Percentiles rank a stretch among this genome's conserved stretches.
Evolutionary conservation across 2,888 invertebrate species (phyloP).

Genomic region (Drosophila melanosoma): DNA sequence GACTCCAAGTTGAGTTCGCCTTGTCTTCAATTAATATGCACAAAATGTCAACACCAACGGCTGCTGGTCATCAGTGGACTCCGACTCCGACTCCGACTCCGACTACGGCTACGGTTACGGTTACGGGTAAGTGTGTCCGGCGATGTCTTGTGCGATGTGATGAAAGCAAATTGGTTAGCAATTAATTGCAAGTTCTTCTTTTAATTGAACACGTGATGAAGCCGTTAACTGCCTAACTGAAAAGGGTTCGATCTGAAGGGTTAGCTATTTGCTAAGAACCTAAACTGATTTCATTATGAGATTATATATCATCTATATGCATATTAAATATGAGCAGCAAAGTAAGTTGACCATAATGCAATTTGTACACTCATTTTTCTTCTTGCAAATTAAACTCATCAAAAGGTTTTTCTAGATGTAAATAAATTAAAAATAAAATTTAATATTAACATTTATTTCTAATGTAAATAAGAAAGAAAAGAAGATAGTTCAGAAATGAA

Average conservation of each 20-base stretch:
- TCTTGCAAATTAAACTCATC: background rate
- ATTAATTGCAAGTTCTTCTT: slow-evolving; percentile 67
- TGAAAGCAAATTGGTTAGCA: slow-evolving; percentile 74
- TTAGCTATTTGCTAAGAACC: background rate
- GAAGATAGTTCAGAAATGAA: background rate
- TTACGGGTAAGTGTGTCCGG: slow-evolving; percentile 49
- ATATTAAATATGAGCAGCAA: background rate
- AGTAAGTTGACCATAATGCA: background rate
- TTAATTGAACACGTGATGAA: slow-evolving; percentile 68
- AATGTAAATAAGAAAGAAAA: background rate
- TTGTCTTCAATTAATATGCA: slow-evolving; percentile 82
- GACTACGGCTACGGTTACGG: slow-evolving; percentile 3
- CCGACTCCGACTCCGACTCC: background rate
- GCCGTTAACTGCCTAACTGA: slow-evolving; percentile 16
- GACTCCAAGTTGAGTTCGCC: slow-evolving; percentile 36
- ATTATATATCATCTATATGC: background rate
- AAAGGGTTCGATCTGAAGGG: slow-evolving; percentile 36
- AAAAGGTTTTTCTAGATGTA: background rate
- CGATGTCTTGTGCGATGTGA: slow-evolving; percentile 22
- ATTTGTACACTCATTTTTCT: background rate
- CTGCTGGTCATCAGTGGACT: slow-evolving; percentile 54
- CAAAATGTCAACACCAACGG: slow-evolving; percentile 80
- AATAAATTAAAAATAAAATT: too few species aligned
- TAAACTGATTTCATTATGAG: background rate
- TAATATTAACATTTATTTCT: too few species aligned